Percentiles rank a stretch among this genome's conserved stretches.
Conservation (phyloP, 2,888 invertebrate genomes). For the Portevinia maculata region DNA sequence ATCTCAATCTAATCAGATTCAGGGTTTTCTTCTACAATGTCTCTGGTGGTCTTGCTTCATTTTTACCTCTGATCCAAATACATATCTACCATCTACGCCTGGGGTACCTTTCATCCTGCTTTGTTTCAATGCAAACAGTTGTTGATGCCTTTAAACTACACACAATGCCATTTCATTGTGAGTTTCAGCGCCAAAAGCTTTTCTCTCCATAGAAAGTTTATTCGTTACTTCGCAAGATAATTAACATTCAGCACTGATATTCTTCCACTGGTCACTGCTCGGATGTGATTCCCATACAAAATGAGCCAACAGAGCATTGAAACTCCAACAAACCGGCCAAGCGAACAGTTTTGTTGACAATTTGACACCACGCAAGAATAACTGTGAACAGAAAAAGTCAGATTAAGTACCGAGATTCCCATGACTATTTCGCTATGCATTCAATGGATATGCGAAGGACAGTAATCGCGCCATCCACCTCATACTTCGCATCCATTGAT, state of each 20-base stretch:
- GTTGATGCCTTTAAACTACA: conserved; percentile 18
- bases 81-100: background rate
- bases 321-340: conserved; percentile 8
- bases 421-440: conserved; percentile 39
- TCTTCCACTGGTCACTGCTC: conserved; percentile 46
- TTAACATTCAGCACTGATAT: conserved; percentile 63
- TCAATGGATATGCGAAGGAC: conserved; percentile 28
- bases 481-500: conserved; percentile 48
- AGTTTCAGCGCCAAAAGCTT: conserved; percentile 18
- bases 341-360: conserved; percentile 62
- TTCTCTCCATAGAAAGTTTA: conserved; percentile 1
- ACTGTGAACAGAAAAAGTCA: conserved; percentile 33
- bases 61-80: background rate
- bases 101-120: background rate
- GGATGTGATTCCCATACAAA: conserved; percentile 55
- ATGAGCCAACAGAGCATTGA: conserved; percentile 7
- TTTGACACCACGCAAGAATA: conserved; percentile 58
- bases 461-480: conserved; percentile 61
- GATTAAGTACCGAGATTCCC: conserved; percentile 55
- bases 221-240: conserved; percentile 46
- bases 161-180: conserved; percentile 14
- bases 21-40: background rate
- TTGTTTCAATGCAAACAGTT: conserved; percentile 24
- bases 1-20: conserved; percentile 5
- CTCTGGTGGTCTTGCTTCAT: background rate